Evolutionary conservation across 2,797 vertebrate species (phyloP).

Genomic region (Hozukius guyotensis): DNA sequence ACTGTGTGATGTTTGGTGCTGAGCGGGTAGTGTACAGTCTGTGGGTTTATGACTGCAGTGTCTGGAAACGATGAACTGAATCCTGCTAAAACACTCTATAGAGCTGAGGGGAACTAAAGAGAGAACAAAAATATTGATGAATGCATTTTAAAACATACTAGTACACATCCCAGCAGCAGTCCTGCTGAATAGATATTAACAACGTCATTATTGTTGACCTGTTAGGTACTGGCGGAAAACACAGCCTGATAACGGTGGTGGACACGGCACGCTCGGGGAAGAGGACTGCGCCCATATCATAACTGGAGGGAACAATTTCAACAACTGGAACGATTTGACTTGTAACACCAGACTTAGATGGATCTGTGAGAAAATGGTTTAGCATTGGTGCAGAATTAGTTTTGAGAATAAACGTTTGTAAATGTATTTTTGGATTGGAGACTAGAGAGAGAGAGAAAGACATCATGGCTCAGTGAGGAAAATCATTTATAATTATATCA

Average conservation of each 20-base stretch:
- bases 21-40: not conserved
- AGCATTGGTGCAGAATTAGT: not conserved
- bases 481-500: not conserved
- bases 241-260: conserved; percentile 13
- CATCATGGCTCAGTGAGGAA: not conserved
- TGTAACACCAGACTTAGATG: not conserved
- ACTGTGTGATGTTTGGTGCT: not conserved
- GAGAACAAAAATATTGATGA: not conserved
- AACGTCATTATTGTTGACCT: not conserved
- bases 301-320: rapidly evolving
- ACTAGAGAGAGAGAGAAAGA: not conserved
- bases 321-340: conserved; percentile 9
- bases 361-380: conserved; percentile 19
- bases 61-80: not conserved
- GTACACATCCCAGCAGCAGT: too few relatives aligned
- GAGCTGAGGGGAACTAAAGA: not conserved
- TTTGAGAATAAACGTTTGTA: not conserved
- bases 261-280: rapidly evolving
- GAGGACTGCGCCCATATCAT: conserved; percentile 28
- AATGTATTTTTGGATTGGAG: not conserved
- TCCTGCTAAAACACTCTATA: not conserved
- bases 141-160: not conserved
- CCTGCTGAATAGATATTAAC: not conserved
- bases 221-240: not conserved
- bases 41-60: not conserved